Base-by-base conservation (phyloP, 2,797 vertebrate species). In the Enteromius paludinosus region DNA sequence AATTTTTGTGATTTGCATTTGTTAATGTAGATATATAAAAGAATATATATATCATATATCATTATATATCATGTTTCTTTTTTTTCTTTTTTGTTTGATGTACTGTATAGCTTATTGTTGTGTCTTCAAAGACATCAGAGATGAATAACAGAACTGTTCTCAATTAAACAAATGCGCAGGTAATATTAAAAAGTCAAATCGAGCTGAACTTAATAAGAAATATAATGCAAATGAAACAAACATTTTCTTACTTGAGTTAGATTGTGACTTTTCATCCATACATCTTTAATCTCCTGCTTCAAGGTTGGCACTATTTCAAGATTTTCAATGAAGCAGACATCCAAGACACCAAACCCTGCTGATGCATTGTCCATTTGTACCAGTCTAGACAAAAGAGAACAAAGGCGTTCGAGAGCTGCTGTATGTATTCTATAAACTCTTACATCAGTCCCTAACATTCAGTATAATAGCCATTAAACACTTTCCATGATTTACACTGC, bases 241-340 rank as follows among this genome's bases (percentile, higher is more conserved):
- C 92, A 93, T 93, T 94, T 95, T 91, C 94, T 95, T 93, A 94
- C 94, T 94, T 94, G 90, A 91, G 91, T 90, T 92, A 92, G 93
- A 91, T 92, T 91, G 91, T 93, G 93, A 93, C 93, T 94, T 91
- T 92, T 92, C 92, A 94, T 94, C 93, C 93, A 93, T 95, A 93
- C 94, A 94, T 95, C 94, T 93, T 94, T 94, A 91, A 94, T 95
- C 93, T 94, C 90, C 86, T 88, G 90, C 91, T 92, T 92, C 93
- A 94, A 92, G 91, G 87, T 92, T 95, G 93, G 94, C 93, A 92
- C 92, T 91, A 89, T 92, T 94, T 95, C 93, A 95, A 93, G 90
- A 93, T 95, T 95, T 90, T 93, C 94, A 95, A 95, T 94, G 92
- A 95, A 94, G 90, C 92, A 90, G 92, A 93, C 93, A 94, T 95